These are phyloP conservation scores for Chlorodrepanis virens DNA, from an alignment of 2,113 vertebrate genomes.

Conservation along the genomic window DNA sequence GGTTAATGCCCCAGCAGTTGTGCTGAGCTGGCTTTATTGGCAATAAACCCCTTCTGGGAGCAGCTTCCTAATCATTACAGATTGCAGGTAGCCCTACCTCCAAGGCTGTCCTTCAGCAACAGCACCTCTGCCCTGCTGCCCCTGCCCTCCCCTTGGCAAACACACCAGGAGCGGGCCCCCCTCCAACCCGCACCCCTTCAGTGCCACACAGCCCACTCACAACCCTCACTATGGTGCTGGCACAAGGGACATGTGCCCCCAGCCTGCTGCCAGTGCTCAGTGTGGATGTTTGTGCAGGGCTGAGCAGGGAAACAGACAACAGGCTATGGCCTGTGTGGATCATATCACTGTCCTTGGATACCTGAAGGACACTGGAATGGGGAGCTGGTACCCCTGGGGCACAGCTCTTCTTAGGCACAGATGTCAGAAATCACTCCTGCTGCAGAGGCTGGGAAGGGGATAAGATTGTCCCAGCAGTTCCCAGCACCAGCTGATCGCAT, in stretches of 20 bases:
- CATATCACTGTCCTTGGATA: neutral
- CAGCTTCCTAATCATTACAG: constrained; percentile 20
- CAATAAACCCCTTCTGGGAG: neutral
- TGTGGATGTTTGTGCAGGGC: neutral
- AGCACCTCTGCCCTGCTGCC: neutral
- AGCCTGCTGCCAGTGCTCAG: neutral
- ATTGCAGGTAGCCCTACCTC: constrained; percentile 21
- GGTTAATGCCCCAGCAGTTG: constrained; percentile 23
- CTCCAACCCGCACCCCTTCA: neutral
- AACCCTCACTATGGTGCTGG: neutral
- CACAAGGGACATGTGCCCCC: accelerated
- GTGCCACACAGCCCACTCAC: neutral
- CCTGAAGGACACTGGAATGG: accelerated
- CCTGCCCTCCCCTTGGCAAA: neutral
- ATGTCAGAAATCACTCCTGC: neutral
- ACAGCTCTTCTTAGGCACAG: neutral
- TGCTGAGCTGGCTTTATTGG: constrained; percentile 39
- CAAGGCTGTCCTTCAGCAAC: constrained; percentile 2
- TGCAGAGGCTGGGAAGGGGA: neutral
- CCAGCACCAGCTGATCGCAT: neutral
- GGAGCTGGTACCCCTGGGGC: neutral
- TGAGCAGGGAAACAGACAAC: neutral
- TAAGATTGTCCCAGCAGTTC: neutral
- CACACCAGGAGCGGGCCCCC: neutral
- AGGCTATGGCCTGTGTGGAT: neutral